A percentile compares a stretch with the other conserved stretches of the same genome.
These are phyloP conservation scores for Eledone cirrhosa DNA, from an alignment of 2,888 invertebrate species.

Conservation along the genomic window DNA sequence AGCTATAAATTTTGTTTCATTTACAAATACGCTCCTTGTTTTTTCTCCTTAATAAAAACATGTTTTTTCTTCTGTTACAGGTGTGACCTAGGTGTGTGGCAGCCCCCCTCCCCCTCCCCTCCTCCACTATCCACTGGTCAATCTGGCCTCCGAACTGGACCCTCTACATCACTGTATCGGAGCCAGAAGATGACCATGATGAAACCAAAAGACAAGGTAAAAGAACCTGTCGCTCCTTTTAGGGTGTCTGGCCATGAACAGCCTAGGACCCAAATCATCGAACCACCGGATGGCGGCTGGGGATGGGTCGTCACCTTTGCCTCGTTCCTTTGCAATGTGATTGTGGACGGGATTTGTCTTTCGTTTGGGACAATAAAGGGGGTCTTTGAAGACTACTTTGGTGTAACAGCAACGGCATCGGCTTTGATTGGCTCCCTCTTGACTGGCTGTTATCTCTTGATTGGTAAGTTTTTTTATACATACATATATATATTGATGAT, in stretches of 20 bases:
- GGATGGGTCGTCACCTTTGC: constrained; percentile 24
- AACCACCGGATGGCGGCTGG: constrained; percentile 25
- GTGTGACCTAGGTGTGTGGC: constrained; percentile 22
- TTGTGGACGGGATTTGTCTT: constrained; percentile 86
- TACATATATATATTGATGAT: no score
- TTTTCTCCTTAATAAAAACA: not conserved
- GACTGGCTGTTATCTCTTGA: constrained; percentile 88
- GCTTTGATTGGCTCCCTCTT: constrained; percentile 85
- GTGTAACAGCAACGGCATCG: constrained; percentile 77
- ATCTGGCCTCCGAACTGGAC: no score
- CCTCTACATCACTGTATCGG: no score
- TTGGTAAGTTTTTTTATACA: constrained; percentile 71
- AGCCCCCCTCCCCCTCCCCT: not conserved
- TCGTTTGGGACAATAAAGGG: constrained; percentile 80
- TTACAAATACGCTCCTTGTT: not conserved
- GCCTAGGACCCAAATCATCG: not conserved
- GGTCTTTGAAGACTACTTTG: constrained; percentile 75
- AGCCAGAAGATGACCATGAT: not conserved
- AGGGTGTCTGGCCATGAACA: not conserved
- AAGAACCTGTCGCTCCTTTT: not conserved
- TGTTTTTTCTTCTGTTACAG: not conserved
- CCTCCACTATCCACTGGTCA: not conserved
- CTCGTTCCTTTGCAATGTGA: constrained; percentile 37
- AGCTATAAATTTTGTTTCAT: no score
- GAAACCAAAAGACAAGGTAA: constrained; percentile 7